Evolutionary conservation across 2,888 invertebrate genomes (phyloP), one percentile per base, ranked within the genome.

Genomic region (Oscheius onirici): DNA sequence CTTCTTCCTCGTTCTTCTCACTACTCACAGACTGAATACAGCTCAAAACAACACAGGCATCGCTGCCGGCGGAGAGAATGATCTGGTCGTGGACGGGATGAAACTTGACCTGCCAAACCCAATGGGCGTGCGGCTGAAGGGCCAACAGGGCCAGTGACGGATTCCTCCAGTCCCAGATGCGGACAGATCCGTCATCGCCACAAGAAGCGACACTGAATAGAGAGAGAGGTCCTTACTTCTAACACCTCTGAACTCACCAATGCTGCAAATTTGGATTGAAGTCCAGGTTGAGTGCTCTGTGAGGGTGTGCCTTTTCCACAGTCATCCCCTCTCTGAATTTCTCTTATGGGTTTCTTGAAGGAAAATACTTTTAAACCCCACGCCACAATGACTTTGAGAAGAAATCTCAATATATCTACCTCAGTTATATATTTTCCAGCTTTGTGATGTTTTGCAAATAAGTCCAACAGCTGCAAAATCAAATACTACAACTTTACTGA

Each of bases 81-180:
- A 99, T 89, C 88, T 99, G 97, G 88, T 99, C 99, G 88, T 97
- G 97, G 89, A 95, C 97, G 78, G 93, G 93, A 90, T 99, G 99
- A 88, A 94, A 97, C 34, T 94, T 91, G 0, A 97, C 94, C 69
- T 78, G 78, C 73, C 77, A 77, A 17, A 74, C 73, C 90, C 90
- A 90, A 77, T 91, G 90, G 11, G 90, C 90, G 80, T 91, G 90
- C 72, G 90, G 88, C 40, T 88, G 85, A 22, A 90, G 80, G 1
- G 92, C 92, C 87, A 93, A 92, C 5, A 96, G 91, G 0, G 95
- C 93, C 26, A 72, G 40, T 15, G 66, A 40, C 76, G 92, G 91
- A 67, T 91, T 91, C 65, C 97, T 91, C 82, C 93, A 93, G 88
- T 99, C 97, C 97, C 97, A 99, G 82, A 99, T 94, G 88, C 95